Percentiles rank a stretch among this genome's conserved stretches.
phyloP scores from a whole-genome alignment of 2,113 vertebrate genomes.

The Stigmatopora argus region DNA sequence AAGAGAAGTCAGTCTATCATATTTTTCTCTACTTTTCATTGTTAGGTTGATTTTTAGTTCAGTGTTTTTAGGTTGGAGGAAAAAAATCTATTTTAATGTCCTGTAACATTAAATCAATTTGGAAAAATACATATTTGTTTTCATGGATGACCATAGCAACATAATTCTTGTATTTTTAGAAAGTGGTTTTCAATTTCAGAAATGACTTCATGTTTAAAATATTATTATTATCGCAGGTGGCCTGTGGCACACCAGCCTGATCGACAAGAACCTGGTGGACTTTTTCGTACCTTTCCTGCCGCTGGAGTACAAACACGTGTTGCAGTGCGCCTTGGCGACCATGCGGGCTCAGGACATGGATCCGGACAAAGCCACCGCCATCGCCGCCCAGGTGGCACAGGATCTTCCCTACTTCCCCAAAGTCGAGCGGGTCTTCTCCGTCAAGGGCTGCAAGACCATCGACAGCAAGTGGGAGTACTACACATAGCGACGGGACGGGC shows the following conservation, averaged over 20 bases:
- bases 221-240: constrained; percentile 70
- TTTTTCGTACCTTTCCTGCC: constrained; percentile 66
- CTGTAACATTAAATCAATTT: too few relatives aligned
- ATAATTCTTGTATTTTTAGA: too few relatives aligned
- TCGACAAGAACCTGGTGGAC: constrained; percentile 90
- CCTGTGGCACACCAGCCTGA: constrained; percentile 89
- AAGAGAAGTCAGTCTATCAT: constrained; percentile 75
- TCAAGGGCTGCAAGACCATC: constrained; percentile 93
- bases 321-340: constrained; percentile 81
- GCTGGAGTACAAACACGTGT: constrained; percentile 84
- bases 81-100: too few relatives aligned
- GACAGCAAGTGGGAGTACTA: constrained; percentile 86
- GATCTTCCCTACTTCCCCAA: constrained; percentile 89
- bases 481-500: constrained; percentile 24
- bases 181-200: too few relatives aligned
- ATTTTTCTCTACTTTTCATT: not conserved
- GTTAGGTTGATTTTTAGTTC: too few relatives aligned
- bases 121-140: too few relatives aligned
- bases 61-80: too few relatives aligned
- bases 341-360: constrained; percentile 61
- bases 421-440: constrained; percentile 80
- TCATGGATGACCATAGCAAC: too few relatives aligned
- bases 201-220: too few relatives aligned
- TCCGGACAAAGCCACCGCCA: constrained; percentile 6
- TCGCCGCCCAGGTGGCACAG: constrained; percentile 70